Base-by-base conservation (phyloP, 2,888 invertebrate genomes). In the Campopleginae sp. region DNA sequence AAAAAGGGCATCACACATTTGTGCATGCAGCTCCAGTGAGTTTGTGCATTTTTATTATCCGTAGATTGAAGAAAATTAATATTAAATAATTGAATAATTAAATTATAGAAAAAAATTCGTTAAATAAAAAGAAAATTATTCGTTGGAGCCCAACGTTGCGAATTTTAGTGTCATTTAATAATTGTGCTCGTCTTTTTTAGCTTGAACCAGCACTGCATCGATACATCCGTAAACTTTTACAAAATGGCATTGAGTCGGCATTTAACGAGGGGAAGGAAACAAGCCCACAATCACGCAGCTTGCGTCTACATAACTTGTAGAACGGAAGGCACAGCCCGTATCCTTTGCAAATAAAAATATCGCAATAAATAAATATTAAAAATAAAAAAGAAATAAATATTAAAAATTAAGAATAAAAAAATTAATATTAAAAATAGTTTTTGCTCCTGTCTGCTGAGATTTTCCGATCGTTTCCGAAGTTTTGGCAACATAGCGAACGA, bases 231-330 rank as follows among this genome's bases (percentile, higher is more conserved):
- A 90, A 98, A 97, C 92, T 98, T 98, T 93, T 99, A 98, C 94
- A 98, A 98, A 94, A 97, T 98, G 97, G 98, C 98, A 17, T 92
- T 98, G 17, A 95, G 96, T 75, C 94, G 96, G 19, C 97, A 98
- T 90, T 94, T 98, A 66, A 99, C 99, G 0, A 96, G 98, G 89
- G 99, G 99, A 12, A 95, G 99, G 48, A 97, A 97, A 88, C 97
- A 97, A 87, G 96, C 96, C 17, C 98, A 98, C 91, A 98, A 99
- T 74, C 97, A 98, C 91, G 99, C 99, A 46, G 99, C 99, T 38
- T 99, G 99, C 94, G 97, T 99, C 2, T 99, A 99, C 92, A 97
- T 99, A 92, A 99, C 99, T 0, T 99, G 99, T 91, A 95, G 99
- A 87, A 97, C 98, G 1, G 98, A 99, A 94, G 98, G 97, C 89